A percentile compares a stretch with the other conserved stretches of the same genome.
phyloP scores from a whole-genome alignment of 2,797 vertebrate species.

The Liparis tanakae region DNA sequence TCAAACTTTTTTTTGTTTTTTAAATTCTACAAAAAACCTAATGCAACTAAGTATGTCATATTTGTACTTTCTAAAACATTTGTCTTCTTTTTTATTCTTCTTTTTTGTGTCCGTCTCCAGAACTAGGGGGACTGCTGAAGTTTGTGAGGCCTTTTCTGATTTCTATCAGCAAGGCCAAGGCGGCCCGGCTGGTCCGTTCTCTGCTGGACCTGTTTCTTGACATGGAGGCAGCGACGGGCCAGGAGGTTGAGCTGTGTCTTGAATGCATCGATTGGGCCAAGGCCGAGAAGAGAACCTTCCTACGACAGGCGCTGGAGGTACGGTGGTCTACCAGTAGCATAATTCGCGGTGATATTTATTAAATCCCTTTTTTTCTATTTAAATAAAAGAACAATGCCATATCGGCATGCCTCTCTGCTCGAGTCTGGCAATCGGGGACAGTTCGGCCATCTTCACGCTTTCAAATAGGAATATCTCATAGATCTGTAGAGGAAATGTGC shows the following conservation, averaged over 20 bases:
- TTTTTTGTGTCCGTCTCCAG: constrained; percentile 68
- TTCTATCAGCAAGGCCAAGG: constrained; percentile 99
- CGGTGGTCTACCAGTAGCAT: background rate
- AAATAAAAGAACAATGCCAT: background rate
- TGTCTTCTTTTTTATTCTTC: background rate
- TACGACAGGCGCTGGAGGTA: constrained; percentile 98
- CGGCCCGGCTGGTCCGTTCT: constrained; percentile 94
- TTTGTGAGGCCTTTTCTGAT: constrained; percentile 98
- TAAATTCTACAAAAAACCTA: background rate
- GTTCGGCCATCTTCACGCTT: background rate
- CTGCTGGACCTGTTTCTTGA: constrained; percentile 97
- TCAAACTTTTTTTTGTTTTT: background rate
- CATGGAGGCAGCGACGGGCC: constrained; percentile 98
- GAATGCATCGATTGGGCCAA: constrained; percentile 99
- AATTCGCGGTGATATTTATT: background rate
- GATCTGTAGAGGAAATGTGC: background rate
- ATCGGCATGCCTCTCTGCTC: too few relatives aligned
- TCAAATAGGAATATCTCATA: background rate
- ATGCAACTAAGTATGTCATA: background rate
- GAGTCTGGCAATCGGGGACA: too few relatives aligned
- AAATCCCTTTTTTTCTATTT: background rate
- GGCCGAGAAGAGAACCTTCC: constrained; percentile 97
- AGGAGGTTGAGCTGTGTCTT: constrained; percentile 98
- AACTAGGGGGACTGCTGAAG: constrained; percentile 97
- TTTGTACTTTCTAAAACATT: background rate